These are phyloP conservation scores for Trogon melanurus DNA, from an alignment of 2,113 vertebrate genomes.

Conservation along the genomic window DNA sequence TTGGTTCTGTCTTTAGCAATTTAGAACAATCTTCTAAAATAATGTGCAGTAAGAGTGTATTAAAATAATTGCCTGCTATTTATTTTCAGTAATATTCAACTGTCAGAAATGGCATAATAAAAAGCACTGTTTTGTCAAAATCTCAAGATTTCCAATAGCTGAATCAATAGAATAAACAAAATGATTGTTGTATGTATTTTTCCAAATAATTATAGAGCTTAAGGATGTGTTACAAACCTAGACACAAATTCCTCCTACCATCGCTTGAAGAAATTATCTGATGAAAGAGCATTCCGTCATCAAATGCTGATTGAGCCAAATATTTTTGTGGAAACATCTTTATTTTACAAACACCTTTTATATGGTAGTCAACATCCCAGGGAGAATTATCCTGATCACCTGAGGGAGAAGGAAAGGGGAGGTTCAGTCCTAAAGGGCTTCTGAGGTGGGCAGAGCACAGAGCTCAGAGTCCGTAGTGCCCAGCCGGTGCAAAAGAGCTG, in stretches of 20 bases:
- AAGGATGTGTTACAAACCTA: not conserved
- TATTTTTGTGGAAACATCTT: not conserved
- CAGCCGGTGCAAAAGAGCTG: not conserved
- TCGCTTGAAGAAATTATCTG: not conserved
- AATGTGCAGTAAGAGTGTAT: constrained; percentile 34
- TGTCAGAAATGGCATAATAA: constrained; percentile 44
- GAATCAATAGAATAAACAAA: constrained; percentile 8
- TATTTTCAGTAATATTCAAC: constrained; percentile 53
- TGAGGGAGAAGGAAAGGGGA: not conserved
- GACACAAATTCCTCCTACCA: not conserved
- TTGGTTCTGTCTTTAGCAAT: constrained; percentile 50
- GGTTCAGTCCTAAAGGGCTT: not conserved
- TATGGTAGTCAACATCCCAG: not conserved
- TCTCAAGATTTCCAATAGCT: constrained; percentile 7
- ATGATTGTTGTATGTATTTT: not conserved
- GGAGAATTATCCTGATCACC: not conserved
- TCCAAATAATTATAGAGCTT: not conserved
- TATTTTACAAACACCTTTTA: not conserved
- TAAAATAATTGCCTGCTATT: constrained; percentile 65
- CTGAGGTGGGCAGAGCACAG: not conserved
- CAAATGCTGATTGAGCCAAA: not conserved
- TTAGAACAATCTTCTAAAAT: constrained; percentile 56
- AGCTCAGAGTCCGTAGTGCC: not conserved
- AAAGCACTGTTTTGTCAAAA: not conserved
- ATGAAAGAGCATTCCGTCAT: not conserved